Base-by-base conservation (phyloP, 2,797 vertebrate genomes). In the Peromyscus melanophrys region DNA sequence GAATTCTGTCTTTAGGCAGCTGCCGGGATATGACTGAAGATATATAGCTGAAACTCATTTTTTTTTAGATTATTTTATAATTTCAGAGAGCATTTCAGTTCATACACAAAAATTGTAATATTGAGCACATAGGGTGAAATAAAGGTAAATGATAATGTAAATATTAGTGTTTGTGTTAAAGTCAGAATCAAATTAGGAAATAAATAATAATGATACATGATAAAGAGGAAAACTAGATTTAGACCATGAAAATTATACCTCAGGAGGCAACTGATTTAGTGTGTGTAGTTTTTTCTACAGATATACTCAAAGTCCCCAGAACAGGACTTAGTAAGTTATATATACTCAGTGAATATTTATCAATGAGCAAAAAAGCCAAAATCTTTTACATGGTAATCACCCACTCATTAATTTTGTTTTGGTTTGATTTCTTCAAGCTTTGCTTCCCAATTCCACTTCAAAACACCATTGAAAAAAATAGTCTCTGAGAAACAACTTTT, bases 291-390 rank as follows among this genome's bases (percentile, higher is more conserved):
- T 84, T 63, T 86, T 63, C 34, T 43, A 12, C 19, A 49, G 29
- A 65, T 82, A 89, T 14, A n/a, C 1, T 27, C 27, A 49, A 63
- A 82, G 9, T 90, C 25, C 59, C 1, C 73, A 91, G 43, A 82
- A 91, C 49, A 82, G 67, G 23, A 2, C 6, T 88, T 94, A 37
- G 46, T 55, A 78, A 67, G 12, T 19, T 90, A 75, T 43, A 80
- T 57, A 52, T 12, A 92, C 5, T 29, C 21, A 65, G 29, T 55
- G 82, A 95, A 87, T 96, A 91, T 89, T 97, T 96, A 31, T 63
- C 93, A 86, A 63, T 87, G 55, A 93, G 85, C 21, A 96, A 93
- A 76, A 81, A 89, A 92, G 29, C 86, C 71, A 92, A 92, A 96
- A 46, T 1, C 1, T 46, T 52, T 46, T 90, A 29, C n/a, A 80